Evolutionary conservation across 2,888 invertebrate species (phyloP), one percentile per base, ranked within the genome.

Genomic region (Iselma pallidipennis): DNA sequence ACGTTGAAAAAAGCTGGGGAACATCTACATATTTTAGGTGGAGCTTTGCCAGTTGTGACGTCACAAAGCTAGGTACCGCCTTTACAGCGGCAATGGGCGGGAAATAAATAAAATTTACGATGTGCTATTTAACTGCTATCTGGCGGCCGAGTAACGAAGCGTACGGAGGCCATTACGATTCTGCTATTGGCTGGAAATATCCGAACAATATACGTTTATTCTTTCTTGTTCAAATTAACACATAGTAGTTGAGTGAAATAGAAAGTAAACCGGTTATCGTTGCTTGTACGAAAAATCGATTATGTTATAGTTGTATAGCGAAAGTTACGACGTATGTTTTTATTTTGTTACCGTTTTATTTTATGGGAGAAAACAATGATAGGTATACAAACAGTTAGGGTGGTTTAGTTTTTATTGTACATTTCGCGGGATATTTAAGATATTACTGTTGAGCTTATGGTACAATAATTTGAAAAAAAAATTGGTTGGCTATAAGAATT

Each of bases 131-230:
- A 82, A 81, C 78, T 80, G 85, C 82, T 85, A 85, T 85, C 85
- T 85, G 83, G 82, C 82, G 83, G 83, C 80, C 77, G 78, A 78
- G 78, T 79, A 79, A 77, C 78, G 81, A 81, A 82, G 77, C 80
- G 79, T 81, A 79, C 80, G 84, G 85, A 83, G 83, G 85, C 85
- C 85, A 85, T 86, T 85, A 86, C 85, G 82, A 81, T 79, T 76
- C 78, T 81, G 83, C 83, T 82, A 86, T 85, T 86, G 86, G 85
- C 82, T 81, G 81, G 76, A 70, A 65, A 56, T 66, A 66, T 61
- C 50, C 57, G 55, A n/a, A 66, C 10, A 74, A 77, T 72, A 55
- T 67, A 67, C 73, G 67, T 71, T 65, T 42, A 26, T 25, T 25
- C 19, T 23, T 19, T 51, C 31, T 71, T n/a, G 48, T 55, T 29